Evolutionary conservation across 2,888 invertebrate genomes (phyloP).

Genomic region (Lapara coniferarum): DNA sequence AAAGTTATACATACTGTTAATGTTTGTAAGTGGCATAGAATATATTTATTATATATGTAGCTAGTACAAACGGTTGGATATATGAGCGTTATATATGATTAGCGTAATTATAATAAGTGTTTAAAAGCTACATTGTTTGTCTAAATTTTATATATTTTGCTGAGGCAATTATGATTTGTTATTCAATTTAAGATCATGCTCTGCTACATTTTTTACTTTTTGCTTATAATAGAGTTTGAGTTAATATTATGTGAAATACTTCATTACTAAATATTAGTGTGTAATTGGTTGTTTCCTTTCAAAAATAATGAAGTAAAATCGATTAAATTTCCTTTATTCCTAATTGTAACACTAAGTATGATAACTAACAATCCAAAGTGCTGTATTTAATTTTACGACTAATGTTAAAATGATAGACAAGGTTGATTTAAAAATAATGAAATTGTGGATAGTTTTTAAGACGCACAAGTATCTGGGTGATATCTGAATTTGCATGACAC

Average conservation of each 20-base stretch:
- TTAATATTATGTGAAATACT: too few relatives aligned
- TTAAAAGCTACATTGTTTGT: slow-evolving; percentile 2
- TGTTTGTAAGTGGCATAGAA: slow-evolving; percentile 53
- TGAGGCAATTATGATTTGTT: not conserved
- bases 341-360: slow-evolving; percentile 21
- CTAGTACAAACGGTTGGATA: slow-evolving; percentile 55
- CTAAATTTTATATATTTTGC: not conserved
- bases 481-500: slow-evolving; percentile 4
- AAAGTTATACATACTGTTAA: slow-evolving; percentile 59
- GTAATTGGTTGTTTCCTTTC: not conserved
- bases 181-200: not conserved
- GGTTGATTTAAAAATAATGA: slow-evolving; percentile 15
- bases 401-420: slow-evolving; percentile 24
- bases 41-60: slow-evolving; percentile 46
- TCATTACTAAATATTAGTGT: too few relatives aligned
- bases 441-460: slow-evolving; percentile 24
- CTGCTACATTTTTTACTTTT: not conserved
- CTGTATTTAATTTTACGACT: slow-evolving; percentile 30
- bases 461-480: slow-evolving; percentile 30
- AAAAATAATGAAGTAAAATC: not conserved
- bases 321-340: not conserved
- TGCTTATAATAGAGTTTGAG: not conserved
- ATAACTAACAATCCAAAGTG: slow-evolving; percentile 32
- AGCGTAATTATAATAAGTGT: not conserved
- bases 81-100: slow-evolving; percentile 30